phyloP scores from a whole-genome alignment of 1,140 invertebrate genomes.

The Megalonaias nervosa region DNA sequence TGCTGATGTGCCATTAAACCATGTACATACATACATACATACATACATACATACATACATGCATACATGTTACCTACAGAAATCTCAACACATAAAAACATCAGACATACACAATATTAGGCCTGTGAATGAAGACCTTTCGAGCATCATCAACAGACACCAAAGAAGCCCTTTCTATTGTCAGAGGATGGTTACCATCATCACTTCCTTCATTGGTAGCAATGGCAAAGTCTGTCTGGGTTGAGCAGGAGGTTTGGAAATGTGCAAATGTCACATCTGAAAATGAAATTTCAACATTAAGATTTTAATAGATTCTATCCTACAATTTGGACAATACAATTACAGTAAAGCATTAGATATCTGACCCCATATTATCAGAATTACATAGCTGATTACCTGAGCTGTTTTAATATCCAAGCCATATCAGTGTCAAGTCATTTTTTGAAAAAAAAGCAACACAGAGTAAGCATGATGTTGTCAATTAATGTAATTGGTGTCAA shows the following conservation, averaged over 20 bases:
- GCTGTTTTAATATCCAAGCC: too few species aligned
- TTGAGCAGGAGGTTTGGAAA: slow-evolving; percentile 36
- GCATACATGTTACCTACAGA: neutral
- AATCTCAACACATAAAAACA: neutral
- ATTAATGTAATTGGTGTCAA: too few species aligned
- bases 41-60: neutral
- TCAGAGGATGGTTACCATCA: slow-evolving; percentile 57
- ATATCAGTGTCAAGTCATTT: too few species aligned
- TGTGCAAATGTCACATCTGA: slow-evolving; percentile 54
- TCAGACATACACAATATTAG: slow-evolving; percentile 51
- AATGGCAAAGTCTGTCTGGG: slow-evolving; percentile 40
- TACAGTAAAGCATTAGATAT: too few species aligned
- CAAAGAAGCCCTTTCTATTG: slow-evolving; percentile 18
- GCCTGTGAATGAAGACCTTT: slow-evolving; percentile 51
- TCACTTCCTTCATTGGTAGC: slow-evolving; percentile 53
- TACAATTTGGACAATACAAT: too few species aligned
- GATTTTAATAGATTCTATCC: too few species aligned
- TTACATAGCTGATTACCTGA: too few species aligned
- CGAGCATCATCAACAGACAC: slow-evolving; percentile 41
- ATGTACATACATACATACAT: too few species aligned
- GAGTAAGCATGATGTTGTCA: too few species aligned
- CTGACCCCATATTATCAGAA: too few species aligned
- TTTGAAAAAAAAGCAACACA: too few species aligned
- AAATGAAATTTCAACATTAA: neutral
- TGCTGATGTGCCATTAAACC: too few species aligned